Base-by-base conservation (phyloP, 1,140 invertebrate species). In the Drosophila punjabiensis region DNA sequence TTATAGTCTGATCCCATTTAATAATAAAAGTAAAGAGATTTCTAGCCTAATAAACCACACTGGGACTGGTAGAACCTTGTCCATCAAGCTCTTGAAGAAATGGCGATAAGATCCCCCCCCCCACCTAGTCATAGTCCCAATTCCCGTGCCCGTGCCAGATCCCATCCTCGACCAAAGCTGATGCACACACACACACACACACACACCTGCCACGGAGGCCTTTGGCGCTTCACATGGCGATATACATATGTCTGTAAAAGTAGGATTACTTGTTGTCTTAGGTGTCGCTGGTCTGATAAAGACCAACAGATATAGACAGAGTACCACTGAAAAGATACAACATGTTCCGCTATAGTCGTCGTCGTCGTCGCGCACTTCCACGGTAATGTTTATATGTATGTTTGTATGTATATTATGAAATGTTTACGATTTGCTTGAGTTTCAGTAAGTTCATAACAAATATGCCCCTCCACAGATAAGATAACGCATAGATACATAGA, bases 371-470 rank as follows among this genome's bases (percentile, higher is more conserved):
- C 63, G 82, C 76, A 86, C 83, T 86, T 86, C 83, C 85, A 79
- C 73, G 67, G 76, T 79, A 85, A 79, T 85, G 85, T 76, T 79
- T 73, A 85, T 80, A 30, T n/a, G 28, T 52, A 35, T 13, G 7
- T 28, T 5, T 28, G 24, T 52, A 30, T 50, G 14, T 32, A 37
- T 39, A 90, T 90, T 82, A 90, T 66, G 87, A 91, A 90, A 90
- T 90, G 87, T 90, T 90, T 89, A 90, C 82, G 82, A 90, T 90
- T 90, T 91, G 82, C 86, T 90, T 76, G 86, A 82, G 82, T 81
- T 82, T 74, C 86, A 86, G 82, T 89, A 89, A 90, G 86, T 86
- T 90, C 70, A 91, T 82, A 90, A 81, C 86, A 90, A 90, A 90
- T 90, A 90, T 90, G 83, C 68, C 68, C 65, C 66, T 68, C 50